A percentile compares a stretch with the other conserved stretches of the same genome.
These are phyloP conservation scores for Oligia fasciuncula DNA, from an alignment of 2,888 invertebrate genomes.

Conservation along the genomic window DNA sequence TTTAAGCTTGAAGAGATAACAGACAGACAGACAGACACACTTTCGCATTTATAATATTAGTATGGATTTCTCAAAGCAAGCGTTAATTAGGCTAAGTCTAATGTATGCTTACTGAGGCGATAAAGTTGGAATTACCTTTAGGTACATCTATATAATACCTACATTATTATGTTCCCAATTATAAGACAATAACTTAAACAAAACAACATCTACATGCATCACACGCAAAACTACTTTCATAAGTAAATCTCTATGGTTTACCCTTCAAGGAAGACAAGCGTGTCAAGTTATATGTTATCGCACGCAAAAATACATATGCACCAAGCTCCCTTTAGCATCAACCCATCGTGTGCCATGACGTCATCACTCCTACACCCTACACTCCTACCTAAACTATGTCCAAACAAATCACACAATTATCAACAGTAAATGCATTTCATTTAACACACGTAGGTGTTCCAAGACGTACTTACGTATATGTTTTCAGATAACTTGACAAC, in stretches of 20 bases:
- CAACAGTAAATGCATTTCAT: conserved; percentile 63
- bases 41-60: too few species aligned
- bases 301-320: background rate
- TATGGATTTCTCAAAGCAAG: background rate
- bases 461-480: conserved; percentile 71
- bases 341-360: conserved; percentile 8
- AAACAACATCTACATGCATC: background rate
- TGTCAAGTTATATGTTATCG: background rate
- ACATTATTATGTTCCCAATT: background rate
- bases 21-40: too few species aligned
- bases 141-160: background rate
- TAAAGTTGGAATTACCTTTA: background rate
- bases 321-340: background rate
- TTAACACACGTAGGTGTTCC: conserved; percentile 75
- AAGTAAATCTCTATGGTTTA: background rate
- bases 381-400: conserved; percentile 19
- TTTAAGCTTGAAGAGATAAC: too few species aligned
- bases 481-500: conserved; percentile 84
- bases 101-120: background rate
- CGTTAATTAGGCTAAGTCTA: background rate
- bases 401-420: conserved; percentile 63
- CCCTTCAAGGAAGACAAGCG: background rate
- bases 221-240: background rate
- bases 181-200: background rate
- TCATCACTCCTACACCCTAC: conserved; percentile 17